A percentile compares a stretch with the other conserved stretches of the same genome.
These are phyloP conservation scores for Oenanthe oenanthe DNA, from an alignment of 2,113 vertebrate species.

Conservation along the genomic window DNA sequence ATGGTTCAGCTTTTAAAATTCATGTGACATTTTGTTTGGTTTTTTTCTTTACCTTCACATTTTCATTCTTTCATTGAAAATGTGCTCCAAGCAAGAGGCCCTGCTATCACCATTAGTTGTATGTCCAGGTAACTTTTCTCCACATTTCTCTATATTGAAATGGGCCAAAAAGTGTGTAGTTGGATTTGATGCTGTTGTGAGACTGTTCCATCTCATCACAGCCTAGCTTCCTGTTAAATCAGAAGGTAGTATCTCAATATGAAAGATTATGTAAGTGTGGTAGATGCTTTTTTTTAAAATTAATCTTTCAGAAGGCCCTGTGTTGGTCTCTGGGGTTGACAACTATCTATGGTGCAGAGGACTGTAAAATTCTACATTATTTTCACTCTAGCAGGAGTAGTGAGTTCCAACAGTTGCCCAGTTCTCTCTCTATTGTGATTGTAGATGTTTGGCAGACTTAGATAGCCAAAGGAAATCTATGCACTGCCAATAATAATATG, in stretches of 20 bases:
- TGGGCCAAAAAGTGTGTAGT: background rate
- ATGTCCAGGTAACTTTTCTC: background rate
- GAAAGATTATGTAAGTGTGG: background rate
- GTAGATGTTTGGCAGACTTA: background rate
- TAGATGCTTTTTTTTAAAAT: background rate
- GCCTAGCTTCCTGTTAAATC: background rate
- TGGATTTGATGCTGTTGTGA: background rate
- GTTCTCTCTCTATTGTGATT: background rate
- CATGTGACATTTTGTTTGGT: background rate
- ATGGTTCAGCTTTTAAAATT: background rate
- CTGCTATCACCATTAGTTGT: background rate
- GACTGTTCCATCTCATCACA: background rate
- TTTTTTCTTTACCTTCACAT: background rate
- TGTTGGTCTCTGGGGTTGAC: background rate
- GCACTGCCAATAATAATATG: background rate
- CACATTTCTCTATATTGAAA: background rate
- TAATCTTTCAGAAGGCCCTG: background rate
- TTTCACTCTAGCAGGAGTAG: background rate
- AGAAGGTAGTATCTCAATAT: background rate
- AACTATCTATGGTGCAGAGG: background rate
- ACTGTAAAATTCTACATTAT: background rate
- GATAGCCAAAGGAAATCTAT: background rate
- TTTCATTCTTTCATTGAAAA: constrained; percentile 13
- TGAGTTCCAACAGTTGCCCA: background rate
- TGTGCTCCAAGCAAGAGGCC: background rate